These are phyloP conservation scores for Pogonus chalceus DNA, from an alignment of 1,140 invertebrate genomes.

Conservation along the genomic window DNA sequence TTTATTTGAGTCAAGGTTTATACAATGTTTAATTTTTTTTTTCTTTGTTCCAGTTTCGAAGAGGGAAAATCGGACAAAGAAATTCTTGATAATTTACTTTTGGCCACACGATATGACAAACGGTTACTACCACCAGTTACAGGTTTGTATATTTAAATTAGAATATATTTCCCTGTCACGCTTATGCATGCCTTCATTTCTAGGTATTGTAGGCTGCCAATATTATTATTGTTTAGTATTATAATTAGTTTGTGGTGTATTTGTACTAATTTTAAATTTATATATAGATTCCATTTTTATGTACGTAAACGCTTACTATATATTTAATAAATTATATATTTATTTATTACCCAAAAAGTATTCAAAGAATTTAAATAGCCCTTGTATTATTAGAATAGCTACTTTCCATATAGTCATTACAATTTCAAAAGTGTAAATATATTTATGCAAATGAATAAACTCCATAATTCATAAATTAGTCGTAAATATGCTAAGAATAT, in stretches of 20 bases:
- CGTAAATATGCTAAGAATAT: too few relatives aligned
- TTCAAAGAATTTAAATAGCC: too few relatives aligned
- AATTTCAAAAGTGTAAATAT: too few relatives aligned
- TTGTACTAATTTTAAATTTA: not conserved
- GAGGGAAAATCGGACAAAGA: constrained; percentile 83
- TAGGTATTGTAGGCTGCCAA: not conserved
- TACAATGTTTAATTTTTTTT: too few relatives aligned
- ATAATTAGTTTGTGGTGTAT: not conserved
- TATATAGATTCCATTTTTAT: too few relatives aligned
- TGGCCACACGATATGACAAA: constrained; percentile 75
- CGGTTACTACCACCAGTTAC: constrained; percentile 73
- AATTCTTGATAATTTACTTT: constrained; percentile 72
- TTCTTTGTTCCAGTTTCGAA: constrained; percentile 57
- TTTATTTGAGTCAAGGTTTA: not conserved
- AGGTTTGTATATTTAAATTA: constrained; percentile 56
- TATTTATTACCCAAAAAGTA: too few relatives aligned
- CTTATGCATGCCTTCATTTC: constrained; percentile 1
- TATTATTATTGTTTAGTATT: not conserved
- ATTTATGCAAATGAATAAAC: too few relatives aligned
- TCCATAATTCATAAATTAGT: too few relatives aligned
- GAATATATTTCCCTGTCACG: constrained; percentile 7
- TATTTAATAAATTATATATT: too few relatives aligned
- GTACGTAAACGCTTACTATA: too few relatives aligned
- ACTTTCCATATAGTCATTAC: too few relatives aligned
- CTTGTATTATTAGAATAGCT: too few relatives aligned